A percentile compares a stretch with the other conserved stretches of the same genome.
Conservation (phyloP, 1,140 invertebrate genomes). For the Centruroides vittatus region DNA sequence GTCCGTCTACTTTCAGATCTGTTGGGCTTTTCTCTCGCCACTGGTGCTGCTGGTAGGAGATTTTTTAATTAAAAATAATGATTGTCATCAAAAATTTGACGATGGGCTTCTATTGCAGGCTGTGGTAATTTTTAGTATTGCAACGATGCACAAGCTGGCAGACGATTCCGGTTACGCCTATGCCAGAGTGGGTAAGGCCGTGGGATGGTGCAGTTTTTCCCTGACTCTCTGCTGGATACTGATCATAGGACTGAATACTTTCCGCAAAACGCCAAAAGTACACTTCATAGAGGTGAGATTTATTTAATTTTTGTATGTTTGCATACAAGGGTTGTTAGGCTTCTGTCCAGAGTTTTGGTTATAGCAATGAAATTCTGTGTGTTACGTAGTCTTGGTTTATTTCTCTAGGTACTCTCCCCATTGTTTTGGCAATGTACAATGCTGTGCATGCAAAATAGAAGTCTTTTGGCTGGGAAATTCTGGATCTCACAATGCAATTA, state of each 20-base stretch:
- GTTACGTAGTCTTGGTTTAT: too few species aligned
- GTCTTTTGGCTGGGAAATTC: too few species aligned
- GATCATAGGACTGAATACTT: constrained; percentile 10
- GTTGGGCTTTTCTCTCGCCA: constrained; percentile 68
- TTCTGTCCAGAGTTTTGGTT: too few species aligned
- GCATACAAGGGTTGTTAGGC: too few species aligned
- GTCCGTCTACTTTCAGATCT: constrained; percentile 62
- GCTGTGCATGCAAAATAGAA: too few species aligned
- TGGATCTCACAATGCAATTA: too few species aligned
- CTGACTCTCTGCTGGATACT: constrained; percentile 14
- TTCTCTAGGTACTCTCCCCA: too few species aligned
- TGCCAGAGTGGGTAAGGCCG: constrained; percentile 6
- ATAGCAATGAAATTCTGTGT: too few species aligned
- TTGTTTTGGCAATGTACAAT: too few species aligned
- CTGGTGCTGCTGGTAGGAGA: constrained; percentile 55
- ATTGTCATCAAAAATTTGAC: not conserved
- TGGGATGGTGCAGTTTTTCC: constrained; percentile 12
- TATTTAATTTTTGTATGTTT: not conserved
- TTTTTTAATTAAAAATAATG: too few species aligned
- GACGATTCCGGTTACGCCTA: constrained; percentile 8
- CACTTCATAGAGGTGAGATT: constrained; percentile 4
- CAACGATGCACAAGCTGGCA: not conserved
- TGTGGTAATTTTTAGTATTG: constrained; percentile 7
- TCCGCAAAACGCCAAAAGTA: constrained; percentile 4
- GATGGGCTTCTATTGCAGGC: not conserved